Evolutionary conservation across 2,888 invertebrate genomes (phyloP), one percentile per base, ranked within the genome.

Genomic region (Diabrotica balteata): DNA sequence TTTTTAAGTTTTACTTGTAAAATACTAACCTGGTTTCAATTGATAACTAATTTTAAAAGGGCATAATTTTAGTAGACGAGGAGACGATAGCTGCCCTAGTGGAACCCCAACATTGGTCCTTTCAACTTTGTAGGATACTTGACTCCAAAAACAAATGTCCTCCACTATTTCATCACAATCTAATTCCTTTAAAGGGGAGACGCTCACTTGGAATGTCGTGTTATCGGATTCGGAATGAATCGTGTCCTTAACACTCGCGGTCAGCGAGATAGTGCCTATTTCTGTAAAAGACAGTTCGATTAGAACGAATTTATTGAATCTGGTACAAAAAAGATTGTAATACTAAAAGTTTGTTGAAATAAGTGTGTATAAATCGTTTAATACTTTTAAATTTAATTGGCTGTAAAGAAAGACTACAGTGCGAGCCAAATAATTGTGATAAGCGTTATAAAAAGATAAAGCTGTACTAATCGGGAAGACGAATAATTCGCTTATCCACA

Each of bases 1-100:
- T 4, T 32, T 32, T 32, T 32, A 32, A 32, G 2, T 32, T 32
- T 32, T 4, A 32, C 32, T 1, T 32, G 0, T 4, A 32, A 32
- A 32, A 32, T 1, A 75, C 79, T 80, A 79, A 85, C 86, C 86
- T 76, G 71, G 63, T 84, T 84, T 42, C 83, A 75, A 17, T 86
- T 74, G 52, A 59, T 89, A 89, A 66, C 81, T 84, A 46, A 88
- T 79, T 54, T 83, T 82, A 72, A 84, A 85, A 0, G 86, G 84
- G 70, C 89, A 89, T 59, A 88, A 79, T 59, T 85, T 83, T 55
- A 69, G 54, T 53, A 80, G 73, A 71, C 78, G 81, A 22, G 80
- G 73, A 49, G 81, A 80, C 44, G 79, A 76, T 44, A 83, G 72
- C 11, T 81, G 75, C 46, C 83, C 83, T 59, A 82, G 73, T 59